A percentile compares a stretch with the other conserved stretches of the same genome.
phyloP scores from a whole-genome alignment of 2,797 vertebrate genomes.

The Peromyscus nudipes region DNA sequence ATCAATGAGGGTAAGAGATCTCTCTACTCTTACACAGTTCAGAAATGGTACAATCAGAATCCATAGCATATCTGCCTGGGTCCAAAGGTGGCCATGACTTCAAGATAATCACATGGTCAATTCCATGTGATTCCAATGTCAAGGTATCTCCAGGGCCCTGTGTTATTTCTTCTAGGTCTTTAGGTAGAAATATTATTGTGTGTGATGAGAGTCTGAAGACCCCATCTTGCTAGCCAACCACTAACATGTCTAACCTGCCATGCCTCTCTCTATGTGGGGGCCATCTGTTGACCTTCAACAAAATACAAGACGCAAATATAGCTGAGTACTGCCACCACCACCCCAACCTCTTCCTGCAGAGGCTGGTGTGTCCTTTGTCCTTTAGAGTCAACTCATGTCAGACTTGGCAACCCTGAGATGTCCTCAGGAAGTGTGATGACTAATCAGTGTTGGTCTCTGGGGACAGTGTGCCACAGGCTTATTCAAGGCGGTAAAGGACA shows the following conservation, averaged over 20 bases:
- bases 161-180: neutral
- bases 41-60: neutral
- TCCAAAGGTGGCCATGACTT: neutral
- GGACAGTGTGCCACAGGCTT: slow-evolving; percentile 67
- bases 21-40: neutral
- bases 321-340: neutral
- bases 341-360: neutral
- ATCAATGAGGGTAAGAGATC: neutral
- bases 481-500: slow-evolving; percentile 76
- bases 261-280: neutral
- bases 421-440: slow-evolving; percentile 59
- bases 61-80: neutral
- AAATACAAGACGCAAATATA: neutral
- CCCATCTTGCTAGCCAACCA: neutral
- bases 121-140: neutral
- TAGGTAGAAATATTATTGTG: neutral
- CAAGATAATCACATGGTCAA: neutral
- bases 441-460: slow-evolving; percentile 69
- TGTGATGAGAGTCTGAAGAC: neutral
- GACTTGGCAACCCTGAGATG: slow-evolving; percentile 25
- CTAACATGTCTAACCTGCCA: neutral
- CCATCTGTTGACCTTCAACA: neutral
- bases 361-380: slow-evolving; percentile 1
- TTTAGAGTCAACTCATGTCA: neutral
- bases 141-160: neutral